These are phyloP conservation scores for Siphonodentalium dalli DNA, from an alignment of 2,888 invertebrate species.

Conservation along the genomic window DNA sequence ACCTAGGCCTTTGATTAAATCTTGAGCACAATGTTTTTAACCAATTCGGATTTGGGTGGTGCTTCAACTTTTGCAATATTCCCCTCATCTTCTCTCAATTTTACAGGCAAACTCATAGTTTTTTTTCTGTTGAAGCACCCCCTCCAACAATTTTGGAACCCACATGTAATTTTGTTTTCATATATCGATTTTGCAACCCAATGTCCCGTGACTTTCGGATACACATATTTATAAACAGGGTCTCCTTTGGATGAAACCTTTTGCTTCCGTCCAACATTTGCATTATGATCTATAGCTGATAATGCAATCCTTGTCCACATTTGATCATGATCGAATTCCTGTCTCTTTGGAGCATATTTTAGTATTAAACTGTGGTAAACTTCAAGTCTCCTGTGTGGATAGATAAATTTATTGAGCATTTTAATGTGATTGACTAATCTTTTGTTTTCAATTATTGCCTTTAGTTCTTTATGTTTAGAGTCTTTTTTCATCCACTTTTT, in stretches of 20 bases:
- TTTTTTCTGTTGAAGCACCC: conserved; percentile 5
- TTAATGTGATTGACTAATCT: conserved; percentile 15
- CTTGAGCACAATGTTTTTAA: conserved; percentile 3
- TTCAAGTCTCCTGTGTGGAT: conserved; percentile 25
- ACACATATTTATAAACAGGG: conserved; percentile 1
- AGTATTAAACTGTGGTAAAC: conserved; percentile 23
- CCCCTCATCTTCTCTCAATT: neutral
- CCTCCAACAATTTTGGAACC: neutral
- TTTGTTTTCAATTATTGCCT: conserved; percentile 18
- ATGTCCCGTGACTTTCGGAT: conserved; percentile 9
- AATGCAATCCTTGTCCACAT: conserved; percentile 20
- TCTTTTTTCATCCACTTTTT: conserved; percentile 19
- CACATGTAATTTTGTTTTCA: conserved; percentile 9
- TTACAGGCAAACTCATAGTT: neutral
- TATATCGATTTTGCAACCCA: conserved; percentile 20
- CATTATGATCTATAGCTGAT: conserved; percentile 23
- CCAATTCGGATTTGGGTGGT: conserved; percentile 10
- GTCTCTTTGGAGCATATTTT: conserved; percentile 27
- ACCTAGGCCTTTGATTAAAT: no score
- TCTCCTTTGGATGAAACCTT: conserved; percentile 2
- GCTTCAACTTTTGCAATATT: conserved; percentile 12
- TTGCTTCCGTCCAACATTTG: conserved; percentile 6
- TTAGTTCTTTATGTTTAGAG: conserved; percentile 17
- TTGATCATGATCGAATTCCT: conserved; percentile 18
- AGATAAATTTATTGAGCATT: conserved; percentile 21